These are phyloP conservation scores for Azorinus chamasolen DNA, from an alignment of 2,888 invertebrate genomes.

Conservation along the genomic window DNA sequence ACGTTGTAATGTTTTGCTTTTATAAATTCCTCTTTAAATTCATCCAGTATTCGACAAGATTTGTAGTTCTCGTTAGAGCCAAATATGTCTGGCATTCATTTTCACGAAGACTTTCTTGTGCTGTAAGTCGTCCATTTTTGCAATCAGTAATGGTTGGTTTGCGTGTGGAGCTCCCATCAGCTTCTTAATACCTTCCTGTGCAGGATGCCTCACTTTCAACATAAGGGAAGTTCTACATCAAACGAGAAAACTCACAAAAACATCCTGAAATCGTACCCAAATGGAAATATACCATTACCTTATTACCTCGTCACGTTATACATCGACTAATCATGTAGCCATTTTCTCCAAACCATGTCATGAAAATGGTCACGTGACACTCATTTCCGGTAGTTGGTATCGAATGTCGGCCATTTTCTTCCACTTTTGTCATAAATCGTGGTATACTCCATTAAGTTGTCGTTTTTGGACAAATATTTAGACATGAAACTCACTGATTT, in stretches of 20 bases:
- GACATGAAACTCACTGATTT: slow-evolving; percentile 51
- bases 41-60: too few relatives aligned
- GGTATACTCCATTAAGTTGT: slow-evolving; percentile 61
- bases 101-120: too few relatives aligned
- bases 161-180: slow-evolving; percentile 37
- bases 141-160: slow-evolving; percentile 4
- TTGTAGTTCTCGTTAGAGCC: too few relatives aligned
- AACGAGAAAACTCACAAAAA: slow-evolving; percentile 46
- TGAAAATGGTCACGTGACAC: slow-evolving; percentile 59
- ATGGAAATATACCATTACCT: slow-evolving; percentile 57
- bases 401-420: slow-evolving; percentile 64
- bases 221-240: slow-evolving; percentile 63
- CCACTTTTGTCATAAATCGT: slow-evolving; percentile 63
- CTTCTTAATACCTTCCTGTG: slow-evolving; percentile 47
- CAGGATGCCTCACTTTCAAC: slow-evolving; percentile 53
- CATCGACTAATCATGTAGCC: slow-evolving; percentile 49
- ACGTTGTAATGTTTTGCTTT: too few relatives aligned
- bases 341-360: slow-evolving; percentile 51
- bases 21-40: too few relatives aligned
- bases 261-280: slow-evolving; percentile 49
- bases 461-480: slow-evolving; percentile 61
- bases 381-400: slow-evolving; percentile 66
- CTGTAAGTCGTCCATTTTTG: too few relatives aligned
- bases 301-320: slow-evolving; percentile 53
- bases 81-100: too few relatives aligned